These are phyloP conservation scores for Ceuthmochares aereus DNA, from an alignment of 2,113 vertebrate species.

Conservation along the genomic window DNA sequence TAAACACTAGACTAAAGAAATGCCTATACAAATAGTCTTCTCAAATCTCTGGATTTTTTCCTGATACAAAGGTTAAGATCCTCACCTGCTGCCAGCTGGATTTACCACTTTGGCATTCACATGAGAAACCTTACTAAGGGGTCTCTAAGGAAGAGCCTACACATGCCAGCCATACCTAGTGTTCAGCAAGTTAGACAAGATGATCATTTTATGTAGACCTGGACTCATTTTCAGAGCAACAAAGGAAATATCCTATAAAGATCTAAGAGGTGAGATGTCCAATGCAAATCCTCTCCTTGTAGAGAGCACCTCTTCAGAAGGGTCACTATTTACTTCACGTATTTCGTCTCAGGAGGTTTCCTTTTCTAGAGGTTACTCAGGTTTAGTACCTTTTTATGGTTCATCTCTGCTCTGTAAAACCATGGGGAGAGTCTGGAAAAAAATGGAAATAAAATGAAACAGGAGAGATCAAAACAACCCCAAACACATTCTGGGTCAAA, in stretches of 20 bases:
- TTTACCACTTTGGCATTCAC: not conserved
- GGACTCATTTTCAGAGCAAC: not conserved
- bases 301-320: rapidly evolving
- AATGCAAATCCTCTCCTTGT: not conserved
- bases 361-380: not conserved
- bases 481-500: not conserved
- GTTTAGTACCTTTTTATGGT: not conserved
- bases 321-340: not conserved
- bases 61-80: not conserved
- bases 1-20: not conserved
- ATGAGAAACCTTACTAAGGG: not conserved
- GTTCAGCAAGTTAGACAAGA: not conserved
- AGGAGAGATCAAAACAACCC: not conserved
- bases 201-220: not conserved
- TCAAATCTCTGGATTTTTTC: not conserved
- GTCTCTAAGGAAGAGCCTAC: not conserved
- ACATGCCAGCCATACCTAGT: not conserved
- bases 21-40: not conserved
- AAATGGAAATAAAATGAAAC: not conserved
- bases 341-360: not conserved
- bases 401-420: not conserved
- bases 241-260: not conserved
- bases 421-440: not conserved
- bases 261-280: not conserved
- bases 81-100: not conserved